These are phyloP conservation scores for Spodoptera frugiperda DNA, from an alignment of 1,140 invertebrate genomes.

Conservation along the genomic window DNA sequence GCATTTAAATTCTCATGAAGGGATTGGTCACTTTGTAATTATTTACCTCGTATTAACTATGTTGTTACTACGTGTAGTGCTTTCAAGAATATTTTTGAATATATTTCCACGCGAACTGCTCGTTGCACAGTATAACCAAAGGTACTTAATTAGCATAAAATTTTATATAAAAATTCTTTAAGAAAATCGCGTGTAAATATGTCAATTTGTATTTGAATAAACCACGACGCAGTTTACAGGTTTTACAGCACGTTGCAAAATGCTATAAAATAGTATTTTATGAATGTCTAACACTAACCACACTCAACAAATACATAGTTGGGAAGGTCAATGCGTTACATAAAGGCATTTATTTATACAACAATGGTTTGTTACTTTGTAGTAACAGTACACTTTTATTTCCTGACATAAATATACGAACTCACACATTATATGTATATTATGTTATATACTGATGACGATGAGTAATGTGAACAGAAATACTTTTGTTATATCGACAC, in stretches of 20 bases:
- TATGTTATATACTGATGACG: neutral
- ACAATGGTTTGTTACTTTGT: conserved; percentile 16
- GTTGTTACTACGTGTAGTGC: neutral
- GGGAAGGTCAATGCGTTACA: conserved; percentile 49
- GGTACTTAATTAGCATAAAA: conserved; percentile 31
- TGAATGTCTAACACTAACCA: conserved; percentile 62
- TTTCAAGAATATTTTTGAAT: conserved; percentile 31
- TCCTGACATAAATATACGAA: conserved; percentile 31
- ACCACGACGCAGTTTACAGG: conserved; percentile 12
- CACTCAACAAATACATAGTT: conserved; percentile 63
- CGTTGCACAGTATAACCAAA: neutral
- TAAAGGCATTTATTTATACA: conserved; percentile 36
- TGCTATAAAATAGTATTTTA: conserved; percentile 38
- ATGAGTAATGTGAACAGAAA: conserved; percentile 8
- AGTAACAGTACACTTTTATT: conserved; percentile 43
- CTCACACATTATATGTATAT: neutral
- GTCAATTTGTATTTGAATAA: conserved; percentile 23
- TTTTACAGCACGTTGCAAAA: conserved; percentile 24
- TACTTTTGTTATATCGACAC: conserved; percentile 14
- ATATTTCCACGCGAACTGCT: conserved; percentile 21
- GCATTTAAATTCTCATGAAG: conserved; percentile 21
- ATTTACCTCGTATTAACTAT: conserved; percentile 10
- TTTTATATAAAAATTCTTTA: conserved; percentile 11
- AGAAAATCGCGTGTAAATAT: neutral
- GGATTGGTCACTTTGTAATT: conserved; percentile 23